Percentiles rank a stretch among this genome's conserved stretches.
Evolutionary conservation across 2,888 invertebrate species (phyloP).

Genomic region (Melikaiella ostensackeni): DNA sequence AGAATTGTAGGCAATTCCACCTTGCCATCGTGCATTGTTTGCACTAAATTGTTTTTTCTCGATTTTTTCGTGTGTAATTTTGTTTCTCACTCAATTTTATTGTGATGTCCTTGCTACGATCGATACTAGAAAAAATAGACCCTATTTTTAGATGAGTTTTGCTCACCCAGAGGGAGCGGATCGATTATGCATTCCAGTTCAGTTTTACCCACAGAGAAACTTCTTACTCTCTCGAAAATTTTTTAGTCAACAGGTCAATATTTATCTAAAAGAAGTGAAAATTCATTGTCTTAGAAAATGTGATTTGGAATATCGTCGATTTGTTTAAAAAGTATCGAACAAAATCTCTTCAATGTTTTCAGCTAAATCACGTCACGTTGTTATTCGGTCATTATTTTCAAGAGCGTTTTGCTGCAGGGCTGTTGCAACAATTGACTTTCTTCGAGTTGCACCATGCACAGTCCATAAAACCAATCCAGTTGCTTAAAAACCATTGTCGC

Average conservation of each 20-base stretch:
- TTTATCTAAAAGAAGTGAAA: neutral
- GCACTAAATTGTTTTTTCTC: neutral
- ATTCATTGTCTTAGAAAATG: neutral
- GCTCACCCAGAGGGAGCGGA: neutral
- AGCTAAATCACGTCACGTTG: neutral
- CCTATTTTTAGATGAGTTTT: slow-evolving; percentile 22
- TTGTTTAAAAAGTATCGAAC: slow-evolving; percentile 10
- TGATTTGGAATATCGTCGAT: neutral
- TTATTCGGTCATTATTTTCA: slow-evolving; percentile 18
- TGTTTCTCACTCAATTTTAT: neutral
- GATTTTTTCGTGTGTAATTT: neutral
- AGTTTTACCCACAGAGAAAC: neutral
- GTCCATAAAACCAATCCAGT: slow-evolving; percentile 18
- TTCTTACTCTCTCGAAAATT: neutral
- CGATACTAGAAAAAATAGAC: slow-evolving; percentile 8
- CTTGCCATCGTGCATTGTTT: neutral
- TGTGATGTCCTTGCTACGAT: neutral
- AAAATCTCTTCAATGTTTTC: neutral
- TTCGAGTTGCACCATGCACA: neutral
- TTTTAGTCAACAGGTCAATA: no score
- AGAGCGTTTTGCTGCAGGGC: neutral
- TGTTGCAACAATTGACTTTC: slow-evolving; percentile 13
- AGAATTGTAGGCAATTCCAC: slow-evolving; percentile 16
- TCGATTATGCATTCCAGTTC: neutral
- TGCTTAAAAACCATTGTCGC: slow-evolving; percentile 13